phyloP scores from a whole-genome alignment of 1,140 invertebrate genomes.

The Mizuhopecten yessoensis region DNA sequence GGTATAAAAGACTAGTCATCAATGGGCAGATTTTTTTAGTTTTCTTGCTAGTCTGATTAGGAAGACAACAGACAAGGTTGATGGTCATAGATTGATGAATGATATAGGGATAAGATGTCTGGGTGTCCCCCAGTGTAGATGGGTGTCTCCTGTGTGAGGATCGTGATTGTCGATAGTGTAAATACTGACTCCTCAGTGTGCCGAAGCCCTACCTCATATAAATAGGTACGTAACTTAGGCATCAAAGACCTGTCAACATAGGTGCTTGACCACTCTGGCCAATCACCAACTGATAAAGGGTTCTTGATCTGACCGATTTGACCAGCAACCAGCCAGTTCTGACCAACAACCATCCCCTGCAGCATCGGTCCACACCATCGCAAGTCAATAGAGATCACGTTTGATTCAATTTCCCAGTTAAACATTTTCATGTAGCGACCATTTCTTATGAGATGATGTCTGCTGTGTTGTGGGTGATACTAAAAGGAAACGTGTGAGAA shows the following conservation, averaged over 20 bases:
- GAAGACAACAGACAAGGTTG: no score
- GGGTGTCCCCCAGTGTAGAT: no score
- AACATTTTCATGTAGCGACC: conserved; percentile 11
- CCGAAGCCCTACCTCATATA: not conserved
- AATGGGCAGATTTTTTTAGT: no score
- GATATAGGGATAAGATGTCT: no score
- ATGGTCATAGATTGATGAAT: no score
- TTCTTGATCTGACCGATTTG: not conserved
- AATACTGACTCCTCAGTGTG: not conserved
- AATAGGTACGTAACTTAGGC: not conserved
- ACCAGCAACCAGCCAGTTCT: not conserved
- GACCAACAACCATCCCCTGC: not conserved
- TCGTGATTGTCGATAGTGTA: no score
- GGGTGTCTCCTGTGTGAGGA: no score
- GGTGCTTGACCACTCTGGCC: not conserved
- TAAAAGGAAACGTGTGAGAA: conserved; percentile 10
- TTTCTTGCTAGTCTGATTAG: no score
- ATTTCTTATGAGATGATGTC: conserved; percentile 39
- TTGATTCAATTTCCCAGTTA: conserved; percentile 35
- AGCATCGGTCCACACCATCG: not conserved
- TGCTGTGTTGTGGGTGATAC: not conserved
- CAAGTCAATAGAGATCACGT: conserved; percentile 33
- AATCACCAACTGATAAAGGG: not conserved
- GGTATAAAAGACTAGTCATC: no score
- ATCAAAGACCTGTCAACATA: not conserved